phyloP scores from a whole-genome alignment of 2,113 vertebrate genomes.

The Aspiorhynchus laticeps region DNA sequence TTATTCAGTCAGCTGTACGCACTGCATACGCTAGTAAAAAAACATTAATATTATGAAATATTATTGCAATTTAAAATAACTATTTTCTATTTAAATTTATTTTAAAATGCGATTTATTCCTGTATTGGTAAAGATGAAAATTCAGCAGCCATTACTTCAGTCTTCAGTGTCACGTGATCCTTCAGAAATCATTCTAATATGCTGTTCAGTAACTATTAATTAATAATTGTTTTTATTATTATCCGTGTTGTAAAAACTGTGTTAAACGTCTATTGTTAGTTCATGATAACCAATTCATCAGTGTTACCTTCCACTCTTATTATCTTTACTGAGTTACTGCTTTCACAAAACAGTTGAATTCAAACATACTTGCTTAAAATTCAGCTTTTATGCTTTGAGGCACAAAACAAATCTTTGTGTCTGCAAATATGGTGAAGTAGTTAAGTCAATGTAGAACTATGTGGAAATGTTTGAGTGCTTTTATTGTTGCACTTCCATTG shows the following conservation, averaged over 20 bases:
- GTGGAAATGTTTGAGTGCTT: constrained; percentile 1
- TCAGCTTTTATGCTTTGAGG: constrained; percentile 11
- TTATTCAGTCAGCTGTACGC: no score
- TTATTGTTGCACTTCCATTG: constrained; percentile 33
- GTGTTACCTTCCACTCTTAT: background rate
- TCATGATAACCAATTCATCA: background rate
- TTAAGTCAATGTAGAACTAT: constrained; percentile 35
- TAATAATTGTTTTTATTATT: no score
- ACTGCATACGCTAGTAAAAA: no score
- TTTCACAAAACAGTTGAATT: background rate
- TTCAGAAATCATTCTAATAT: no score
- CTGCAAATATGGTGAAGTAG: constrained; percentile 8
- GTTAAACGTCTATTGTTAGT: background rate
- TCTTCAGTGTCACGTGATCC: no score
- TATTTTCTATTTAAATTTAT: no score
- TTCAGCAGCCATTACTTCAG: no score
- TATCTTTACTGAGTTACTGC: background rate
- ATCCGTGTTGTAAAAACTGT: background rate
- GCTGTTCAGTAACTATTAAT: no score
- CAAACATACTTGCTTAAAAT: constrained; percentile 26
- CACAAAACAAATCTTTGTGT: constrained; percentile 8
- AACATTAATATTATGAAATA: no score
- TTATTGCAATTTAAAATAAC: no score
- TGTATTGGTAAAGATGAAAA: no score
- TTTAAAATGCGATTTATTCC: no score